A percentile compares a stretch with the other conserved stretches of the same genome.
Evolutionary conservation across 2,113 vertebrate genomes (phyloP).

Genomic region (Orcinus orca): DNA sequence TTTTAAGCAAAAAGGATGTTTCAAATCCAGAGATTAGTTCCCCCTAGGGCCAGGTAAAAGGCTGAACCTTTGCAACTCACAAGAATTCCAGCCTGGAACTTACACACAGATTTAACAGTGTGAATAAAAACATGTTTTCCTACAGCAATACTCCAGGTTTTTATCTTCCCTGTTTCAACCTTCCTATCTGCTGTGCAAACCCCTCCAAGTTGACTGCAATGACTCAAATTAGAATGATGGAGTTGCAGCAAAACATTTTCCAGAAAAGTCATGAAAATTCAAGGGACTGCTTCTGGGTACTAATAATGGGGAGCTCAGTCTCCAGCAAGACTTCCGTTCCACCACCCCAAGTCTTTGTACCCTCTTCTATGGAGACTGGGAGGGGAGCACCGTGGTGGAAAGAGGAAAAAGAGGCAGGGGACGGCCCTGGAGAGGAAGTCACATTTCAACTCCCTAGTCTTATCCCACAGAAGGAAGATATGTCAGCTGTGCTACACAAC

Average conservation of each 20-base stretch:
- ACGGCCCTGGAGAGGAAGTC: neutral
- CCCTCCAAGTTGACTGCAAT: neutral
- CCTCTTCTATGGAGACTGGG: neutral
- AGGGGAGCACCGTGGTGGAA: neutral
- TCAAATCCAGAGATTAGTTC: slow-evolving; percentile 34
- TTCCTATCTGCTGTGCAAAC: neutral
- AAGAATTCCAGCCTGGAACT: slow-evolving; percentile 15
- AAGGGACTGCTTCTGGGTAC: neutral
- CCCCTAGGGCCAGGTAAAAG: slow-evolving; percentile 38
- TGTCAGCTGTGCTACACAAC: neutral
- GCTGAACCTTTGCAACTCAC: slow-evolving; percentile 8
- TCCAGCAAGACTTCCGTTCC: neutral
- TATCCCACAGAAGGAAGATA: neutral
- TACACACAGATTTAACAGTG: neutral
- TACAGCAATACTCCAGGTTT: neutral
- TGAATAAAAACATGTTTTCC: slow-evolving; percentile 23
- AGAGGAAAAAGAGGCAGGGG: neutral
- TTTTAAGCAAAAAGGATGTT: slow-evolving; percentile 63
- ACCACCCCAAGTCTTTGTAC: neutral
- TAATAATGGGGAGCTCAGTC: neutral
- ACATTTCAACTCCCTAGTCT: neutral
- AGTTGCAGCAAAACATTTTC: neutral
- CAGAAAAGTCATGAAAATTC: slow-evolving; percentile 39
- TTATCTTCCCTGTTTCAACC: neutral
- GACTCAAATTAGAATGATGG: neutral